Evolutionary conservation across 2,113 vertebrate genomes (phyloP).

Genomic region (Cyanoramphus novaezelandiae): DNA sequence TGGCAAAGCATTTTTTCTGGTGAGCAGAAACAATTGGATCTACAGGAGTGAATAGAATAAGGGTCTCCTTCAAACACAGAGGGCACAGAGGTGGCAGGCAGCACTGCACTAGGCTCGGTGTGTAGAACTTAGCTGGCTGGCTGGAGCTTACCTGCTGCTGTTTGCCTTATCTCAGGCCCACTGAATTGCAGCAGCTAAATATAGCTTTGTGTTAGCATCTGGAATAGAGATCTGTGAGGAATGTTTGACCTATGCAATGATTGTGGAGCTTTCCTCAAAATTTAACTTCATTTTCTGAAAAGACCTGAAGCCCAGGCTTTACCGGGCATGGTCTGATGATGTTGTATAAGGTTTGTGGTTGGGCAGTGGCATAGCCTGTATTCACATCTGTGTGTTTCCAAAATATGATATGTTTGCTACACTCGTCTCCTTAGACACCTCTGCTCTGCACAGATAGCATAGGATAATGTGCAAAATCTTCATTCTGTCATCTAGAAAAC

Average conservation of each 20-base stretch:
- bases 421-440: not conserved
- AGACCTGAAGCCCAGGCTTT: not conserved
- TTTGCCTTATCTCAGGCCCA: not conserved
- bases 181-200: not conserved
- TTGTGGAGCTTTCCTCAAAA: not conserved
- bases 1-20: not conserved
- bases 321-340: accelerated
- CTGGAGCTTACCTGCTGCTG: not conserved
- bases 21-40: not conserved
- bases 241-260: not conserved
- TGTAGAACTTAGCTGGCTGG: not conserved
- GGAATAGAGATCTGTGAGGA: not conserved
- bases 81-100: not conserved
- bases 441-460: not conserved
- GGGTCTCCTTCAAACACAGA: no score
- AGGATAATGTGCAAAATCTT: not conserved
- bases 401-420: not conserved
- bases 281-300: not conserved
- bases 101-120: accelerated
- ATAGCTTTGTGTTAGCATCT: not conserved
- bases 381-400: accelerated
- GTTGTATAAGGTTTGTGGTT: not conserved
- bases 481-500: not conserved
- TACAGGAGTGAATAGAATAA: not conserved
- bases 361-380: not conserved